A percentile compares a stretch with the other conserved stretches of the same genome.
Evolutionary conservation across 2,113 vertebrate genomes (phyloP).

Genomic region (Pongo pygmaeus): DNA sequence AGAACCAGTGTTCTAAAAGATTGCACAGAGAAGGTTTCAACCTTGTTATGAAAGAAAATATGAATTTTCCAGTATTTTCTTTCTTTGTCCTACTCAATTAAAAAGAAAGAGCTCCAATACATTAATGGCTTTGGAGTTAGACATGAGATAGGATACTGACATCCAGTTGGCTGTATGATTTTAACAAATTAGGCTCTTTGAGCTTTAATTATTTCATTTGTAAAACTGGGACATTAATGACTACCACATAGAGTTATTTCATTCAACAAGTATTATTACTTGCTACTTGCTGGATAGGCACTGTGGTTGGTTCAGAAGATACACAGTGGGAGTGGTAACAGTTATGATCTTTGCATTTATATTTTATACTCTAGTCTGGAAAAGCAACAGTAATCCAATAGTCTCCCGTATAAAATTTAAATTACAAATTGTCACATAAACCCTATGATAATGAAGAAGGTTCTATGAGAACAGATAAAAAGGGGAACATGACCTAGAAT

Average conservation of each 20-base stretch:
- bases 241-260: not conserved
- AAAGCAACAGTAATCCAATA: not conserved
- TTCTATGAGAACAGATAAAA: not conserved
- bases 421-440: not conserved
- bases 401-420: not conserved
- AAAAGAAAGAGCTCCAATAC: not conserved
- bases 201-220: not conserved
- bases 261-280: not conserved
- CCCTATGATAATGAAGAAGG: not conserved
- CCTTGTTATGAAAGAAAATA: not conserved
- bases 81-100: not conserved
- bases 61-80: not conserved
- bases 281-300: not conserved
- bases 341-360: not conserved
- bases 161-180: not conserved
- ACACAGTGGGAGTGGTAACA: rapidly evolving
- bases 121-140: not conserved
- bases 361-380: not conserved
- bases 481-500: not conserved
- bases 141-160: not conserved
- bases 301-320: not conserved
- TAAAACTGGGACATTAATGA: not conserved
- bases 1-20: not conserved
- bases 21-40: not conserved
- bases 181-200: not conserved